Conservation (phyloP, 1,140 invertebrate genomes). For the Aphelenchoides besseyi region DNA sequence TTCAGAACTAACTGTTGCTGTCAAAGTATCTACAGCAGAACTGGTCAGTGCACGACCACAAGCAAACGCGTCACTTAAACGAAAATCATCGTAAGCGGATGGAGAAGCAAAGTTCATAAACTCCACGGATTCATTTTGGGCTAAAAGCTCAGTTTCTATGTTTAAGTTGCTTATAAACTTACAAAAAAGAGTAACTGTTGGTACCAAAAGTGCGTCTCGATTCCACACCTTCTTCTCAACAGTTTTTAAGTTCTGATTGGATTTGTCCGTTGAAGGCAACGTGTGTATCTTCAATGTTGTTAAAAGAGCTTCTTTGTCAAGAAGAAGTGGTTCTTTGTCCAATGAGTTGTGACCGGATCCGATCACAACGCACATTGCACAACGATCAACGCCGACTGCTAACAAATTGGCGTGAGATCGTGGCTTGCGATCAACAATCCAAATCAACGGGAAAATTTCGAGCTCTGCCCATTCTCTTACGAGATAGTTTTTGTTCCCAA, state of each 20-base stretch:
- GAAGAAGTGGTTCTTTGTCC: background rate
- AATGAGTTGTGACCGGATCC: background rate
- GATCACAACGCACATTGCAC: background rate
- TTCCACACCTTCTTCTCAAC: background rate
- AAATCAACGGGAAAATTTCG: background rate
- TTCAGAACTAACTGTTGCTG: background rate
- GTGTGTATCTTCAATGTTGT: background rate
- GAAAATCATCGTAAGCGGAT: background rate
- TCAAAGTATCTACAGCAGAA: background rate
- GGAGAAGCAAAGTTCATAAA: background rate
- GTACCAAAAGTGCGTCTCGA: background rate
- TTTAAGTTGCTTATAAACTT: no score
- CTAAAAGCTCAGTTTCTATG: no score
- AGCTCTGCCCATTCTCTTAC: background rate
- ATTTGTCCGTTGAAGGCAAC: background rate
- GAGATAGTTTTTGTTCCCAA: background rate
- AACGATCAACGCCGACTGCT: background rate
- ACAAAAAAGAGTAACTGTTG: background rate
- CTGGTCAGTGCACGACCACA: background rate
- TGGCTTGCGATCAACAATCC: background rate
- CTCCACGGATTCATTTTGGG: background rate
- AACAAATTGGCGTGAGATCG: background rate
- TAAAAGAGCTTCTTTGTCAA: background rate
- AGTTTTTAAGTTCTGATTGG: background rate
- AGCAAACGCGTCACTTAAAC: background rate